These are phyloP conservation scores for Grammomys surdaster DNA, from an alignment of 2,113 vertebrate species.

Conservation along the genomic window DNA sequence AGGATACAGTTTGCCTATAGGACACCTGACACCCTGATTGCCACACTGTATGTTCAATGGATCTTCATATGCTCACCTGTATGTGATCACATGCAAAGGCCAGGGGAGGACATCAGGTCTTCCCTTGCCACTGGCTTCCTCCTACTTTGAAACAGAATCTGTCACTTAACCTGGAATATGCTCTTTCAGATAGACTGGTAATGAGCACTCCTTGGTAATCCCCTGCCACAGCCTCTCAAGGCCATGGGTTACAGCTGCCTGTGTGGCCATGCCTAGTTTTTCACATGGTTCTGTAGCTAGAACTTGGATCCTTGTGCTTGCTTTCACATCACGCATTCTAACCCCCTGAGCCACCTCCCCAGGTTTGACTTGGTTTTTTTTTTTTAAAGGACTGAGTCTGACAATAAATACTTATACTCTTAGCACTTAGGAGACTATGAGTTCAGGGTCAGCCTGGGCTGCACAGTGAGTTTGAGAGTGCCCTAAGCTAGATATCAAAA, in stretches of 20 bases:
- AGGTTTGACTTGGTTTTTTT: not conserved
- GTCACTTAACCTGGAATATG: not conserved
- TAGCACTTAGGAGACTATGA: not conserved
- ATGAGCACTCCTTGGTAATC: not conserved
- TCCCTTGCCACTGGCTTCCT: not conserved
- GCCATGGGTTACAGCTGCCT: not conserved
- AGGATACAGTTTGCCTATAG: not conserved
- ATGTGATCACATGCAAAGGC: not conserved
- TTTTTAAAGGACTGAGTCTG: not conserved
- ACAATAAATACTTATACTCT: not conserved
- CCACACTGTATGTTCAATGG: not conserved
- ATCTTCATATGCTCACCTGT: not conserved
- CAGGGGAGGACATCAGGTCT: not conserved
- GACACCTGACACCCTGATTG: constrained; percentile 13
- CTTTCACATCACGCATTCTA: too few relatives aligned
- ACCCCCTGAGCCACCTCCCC: not conserved
- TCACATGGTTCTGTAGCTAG: not conserved
- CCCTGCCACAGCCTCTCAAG: not conserved
- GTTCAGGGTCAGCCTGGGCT: not conserved
- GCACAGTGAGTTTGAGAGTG: not conserved
- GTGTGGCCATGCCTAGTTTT: not conserved
- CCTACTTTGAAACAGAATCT: not conserved
- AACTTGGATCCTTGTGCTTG: not conserved
- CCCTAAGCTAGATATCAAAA: not conserved
- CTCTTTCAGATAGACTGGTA: not conserved